Evolutionary conservation across 2,797 vertebrate genomes (phyloP).

Genomic region (Falco novaeseelandiae): DNA sequence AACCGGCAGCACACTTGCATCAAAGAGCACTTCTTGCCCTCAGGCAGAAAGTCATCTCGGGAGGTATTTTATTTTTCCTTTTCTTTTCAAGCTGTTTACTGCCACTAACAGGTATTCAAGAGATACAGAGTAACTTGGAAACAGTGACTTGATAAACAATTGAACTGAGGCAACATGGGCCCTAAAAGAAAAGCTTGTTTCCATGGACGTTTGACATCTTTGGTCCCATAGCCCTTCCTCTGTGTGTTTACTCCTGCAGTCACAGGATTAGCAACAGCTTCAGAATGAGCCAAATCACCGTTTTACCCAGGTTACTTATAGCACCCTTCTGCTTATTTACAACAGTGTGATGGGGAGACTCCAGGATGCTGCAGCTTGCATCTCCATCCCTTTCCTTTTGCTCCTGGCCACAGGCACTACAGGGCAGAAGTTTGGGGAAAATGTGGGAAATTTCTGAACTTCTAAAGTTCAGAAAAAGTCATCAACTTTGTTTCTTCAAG

Average conservation of each 20-base stretch:
- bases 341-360: not conserved
- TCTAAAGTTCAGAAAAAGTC: not conserved
- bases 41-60: not conserved
- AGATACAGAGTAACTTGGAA: not conserved
- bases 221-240: rapidly evolving
- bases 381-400: not conserved
- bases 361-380: not conserved
- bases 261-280: not conserved
- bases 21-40: not conserved
- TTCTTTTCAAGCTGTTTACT: not conserved
- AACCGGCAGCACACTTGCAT: not conserved
- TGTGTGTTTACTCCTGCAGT: not conserved
- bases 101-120: not conserved
- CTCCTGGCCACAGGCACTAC: not conserved
- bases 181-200: not conserved
- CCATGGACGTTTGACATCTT: rapidly evolving
- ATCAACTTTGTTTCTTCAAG: not conserved
- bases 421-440: rapidly evolving
- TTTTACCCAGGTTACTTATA: not conserved
- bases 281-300: not conserved
- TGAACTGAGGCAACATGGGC: rapidly evolving
- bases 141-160: not conserved
- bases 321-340: not conserved
- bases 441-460: not conserved
- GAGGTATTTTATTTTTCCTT: not conserved